These are phyloP conservation scores for Eupithecia pulchellata DNA, from an alignment of 2,888 invertebrate species.

Conservation along the genomic window DNA sequence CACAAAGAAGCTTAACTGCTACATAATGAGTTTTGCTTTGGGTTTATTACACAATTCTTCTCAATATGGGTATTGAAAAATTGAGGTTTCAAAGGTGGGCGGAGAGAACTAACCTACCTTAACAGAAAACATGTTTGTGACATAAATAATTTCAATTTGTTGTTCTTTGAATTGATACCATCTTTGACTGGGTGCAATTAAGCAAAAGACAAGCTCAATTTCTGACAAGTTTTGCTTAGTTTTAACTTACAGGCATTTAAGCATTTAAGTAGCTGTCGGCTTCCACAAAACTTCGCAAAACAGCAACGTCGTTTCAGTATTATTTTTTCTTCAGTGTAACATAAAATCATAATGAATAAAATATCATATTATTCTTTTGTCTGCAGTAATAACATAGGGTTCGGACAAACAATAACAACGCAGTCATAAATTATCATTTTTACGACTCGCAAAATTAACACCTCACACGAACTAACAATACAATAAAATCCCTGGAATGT, in stretches of 20 bases:
- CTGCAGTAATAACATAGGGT: slow-evolving; percentile 23
- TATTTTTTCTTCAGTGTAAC: not conserved
- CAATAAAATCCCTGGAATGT: slow-evolving; percentile 37
- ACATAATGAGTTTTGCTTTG: slow-evolving; percentile 31
- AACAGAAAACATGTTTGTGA: not conserved
- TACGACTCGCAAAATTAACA: slow-evolving; percentile 32
- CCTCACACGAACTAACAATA: slow-evolving; percentile 35
- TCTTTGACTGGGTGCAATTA: not conserved
- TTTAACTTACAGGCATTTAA: not conserved
- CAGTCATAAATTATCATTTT: slow-evolving; percentile 28
- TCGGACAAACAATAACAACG: slow-evolving; percentile 20
- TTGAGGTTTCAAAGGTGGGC: not conserved
- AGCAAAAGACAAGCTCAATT: not conserved
- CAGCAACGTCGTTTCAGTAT: not conserved
- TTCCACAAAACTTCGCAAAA: not conserved
- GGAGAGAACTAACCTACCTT: not conserved
- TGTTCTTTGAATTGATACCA: not conserved
- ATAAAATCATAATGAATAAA: slow-evolving; percentile 8
- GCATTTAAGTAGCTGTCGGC: not conserved
- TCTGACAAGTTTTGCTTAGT: not conserved
- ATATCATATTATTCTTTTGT: slow-evolving; percentile 6
- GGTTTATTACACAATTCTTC: slow-evolving; percentile 14
- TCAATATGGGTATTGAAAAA: slow-evolving; percentile 10
- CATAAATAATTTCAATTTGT: not conserved
- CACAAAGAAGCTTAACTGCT: slow-evolving; percentile 42